Evolutionary conservation across 2,888 invertebrate species (phyloP).

Genomic region (Dascillus cervinus): DNA sequence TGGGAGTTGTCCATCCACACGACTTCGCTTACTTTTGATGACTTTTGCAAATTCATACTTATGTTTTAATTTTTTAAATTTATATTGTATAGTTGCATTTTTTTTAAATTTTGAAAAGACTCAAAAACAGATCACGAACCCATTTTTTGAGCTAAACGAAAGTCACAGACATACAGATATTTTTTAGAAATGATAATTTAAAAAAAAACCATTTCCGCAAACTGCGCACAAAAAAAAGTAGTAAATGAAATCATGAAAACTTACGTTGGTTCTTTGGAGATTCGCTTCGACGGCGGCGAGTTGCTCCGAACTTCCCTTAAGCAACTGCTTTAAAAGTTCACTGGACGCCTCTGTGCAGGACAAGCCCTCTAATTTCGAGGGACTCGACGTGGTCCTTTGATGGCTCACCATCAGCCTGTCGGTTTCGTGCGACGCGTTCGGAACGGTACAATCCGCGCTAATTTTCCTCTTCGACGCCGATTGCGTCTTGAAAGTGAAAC

Average conservation of each 20-base stretch:
- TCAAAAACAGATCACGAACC: too few species aligned
- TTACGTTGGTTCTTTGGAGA: conserved; percentile 34
- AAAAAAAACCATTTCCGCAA: too few species aligned
- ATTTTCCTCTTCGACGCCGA: conserved; percentile 33
- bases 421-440: conserved; percentile 33
- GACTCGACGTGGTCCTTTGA: conserved; percentile 72
- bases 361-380: conserved; percentile 64
- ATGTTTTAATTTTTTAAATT: too few species aligned
- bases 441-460: conserved; percentile 35
- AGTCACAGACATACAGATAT: too few species aligned
- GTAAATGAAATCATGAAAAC: conserved; percentile 16
- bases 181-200: too few species aligned
- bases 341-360: conserved; percentile 47
- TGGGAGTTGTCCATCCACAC: too few species aligned
- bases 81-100: too few species aligned
- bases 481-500: conserved; percentile 17
- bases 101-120: too few species aligned
- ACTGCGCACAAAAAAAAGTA: conserved; percentile 1
- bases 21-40: too few species aligned
- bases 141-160: too few species aligned
- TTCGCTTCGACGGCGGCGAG: conserved; percentile 51
- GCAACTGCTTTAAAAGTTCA: conserved; percentile 67
- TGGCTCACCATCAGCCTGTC: conserved; percentile 52
- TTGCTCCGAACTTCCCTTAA: conserved; percentile 74
- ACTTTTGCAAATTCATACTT: too few species aligned